Base-by-base conservation (phyloP, 1,140 invertebrate genomes). In the Ceratoteleas bidentatus region DNA sequence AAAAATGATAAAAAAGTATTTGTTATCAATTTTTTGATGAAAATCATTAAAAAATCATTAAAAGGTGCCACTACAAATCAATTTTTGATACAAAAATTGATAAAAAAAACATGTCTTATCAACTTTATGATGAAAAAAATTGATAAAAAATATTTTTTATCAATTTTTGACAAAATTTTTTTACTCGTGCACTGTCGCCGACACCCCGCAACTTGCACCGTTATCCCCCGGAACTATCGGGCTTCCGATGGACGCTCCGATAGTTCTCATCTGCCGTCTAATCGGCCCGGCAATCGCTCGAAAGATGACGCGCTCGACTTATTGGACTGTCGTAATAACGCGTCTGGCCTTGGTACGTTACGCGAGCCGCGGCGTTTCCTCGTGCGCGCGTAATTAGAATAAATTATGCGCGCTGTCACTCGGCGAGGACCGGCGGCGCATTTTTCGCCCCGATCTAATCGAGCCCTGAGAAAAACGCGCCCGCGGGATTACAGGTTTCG, bases 331-430 rank as follows among this genome's bases (percentile, higher is more conserved):
- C 64, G 61, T 64, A 69, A 68, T 73, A 68, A 68, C 69, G 60
- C 68, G 60, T 60, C 54, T 38, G 33, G 60, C 52, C 52, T 14
- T 34, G 14, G 7, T 11, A 40, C 36, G 36, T 40, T 11, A 8
- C 36, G 36, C 7, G 6, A 0, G 36, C 7, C 74, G 64, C 24
- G 47, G 10, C 45, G 54, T 62, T 77, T 66, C 66, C 76, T 38
- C 24, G 52, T 60, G 34, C 47, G 16, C 3, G 3, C 52, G 72
- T 52, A 70, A 76, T 81, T 81, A 76, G 79, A 82, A 82, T 82
- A 82, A 76, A 76, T 82, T 76, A 82, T 82, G 73, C 80, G 57
- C 56, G 66, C 80, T 77, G 62, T 82, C 80, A 77, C 54, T 73
- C 56, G 52, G 33, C 34, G 40, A 38, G 36, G 56, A 65, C 43